Evolutionary conservation across 2,113 vertebrate genomes (phyloP), one percentile per base, ranked within the genome.

Genomic region (Podocnemis expansa): DNA sequence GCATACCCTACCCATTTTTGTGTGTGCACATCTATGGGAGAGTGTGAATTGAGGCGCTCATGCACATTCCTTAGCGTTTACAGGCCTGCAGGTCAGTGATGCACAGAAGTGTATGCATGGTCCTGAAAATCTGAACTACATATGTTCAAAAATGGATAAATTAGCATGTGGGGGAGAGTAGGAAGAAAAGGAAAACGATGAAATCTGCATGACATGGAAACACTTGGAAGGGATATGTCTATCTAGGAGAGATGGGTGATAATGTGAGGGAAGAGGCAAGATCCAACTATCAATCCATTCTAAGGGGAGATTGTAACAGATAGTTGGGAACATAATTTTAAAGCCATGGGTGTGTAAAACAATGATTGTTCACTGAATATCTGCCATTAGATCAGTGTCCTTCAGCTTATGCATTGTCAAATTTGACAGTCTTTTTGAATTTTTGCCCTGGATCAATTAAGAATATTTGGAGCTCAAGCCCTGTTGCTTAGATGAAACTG

Each of bases 401-500:
- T 94, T 25, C 51, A 63, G 84, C 93, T 85, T 93, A 83, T 89
- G 84, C 49, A 89, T 45, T 38, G 55, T 73, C 17, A 85, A 43
- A 43, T 89, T 78, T 79, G 76, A 89, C 25, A 82, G 27, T 58
- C 34, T 80, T 78, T 43, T 31, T 22, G 34, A 75, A 22, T 25
- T 2, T 41, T 27, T 3, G 24, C 34, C 47, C 25, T 84, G 25
- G 58, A 88, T 11, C 91, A 79, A 93, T 95, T 0, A 2, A 89
- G 85, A 95, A 84, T 78, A 84, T 80, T 96, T 93, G 89, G 58
- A 70, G 52, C 91, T 95, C 81, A 85, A 96, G 92, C 91, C 70
- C 75, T 90, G 92, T 94, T 96, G 95, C 91, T 94, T 95, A 95
- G 91, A 86, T 93, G 85, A 87, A 90, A 93, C 81, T 89, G 95